phyloP scores from a whole-genome alignment of 2,888 invertebrate species.

The Melikaiella ostensackeni region DNA sequence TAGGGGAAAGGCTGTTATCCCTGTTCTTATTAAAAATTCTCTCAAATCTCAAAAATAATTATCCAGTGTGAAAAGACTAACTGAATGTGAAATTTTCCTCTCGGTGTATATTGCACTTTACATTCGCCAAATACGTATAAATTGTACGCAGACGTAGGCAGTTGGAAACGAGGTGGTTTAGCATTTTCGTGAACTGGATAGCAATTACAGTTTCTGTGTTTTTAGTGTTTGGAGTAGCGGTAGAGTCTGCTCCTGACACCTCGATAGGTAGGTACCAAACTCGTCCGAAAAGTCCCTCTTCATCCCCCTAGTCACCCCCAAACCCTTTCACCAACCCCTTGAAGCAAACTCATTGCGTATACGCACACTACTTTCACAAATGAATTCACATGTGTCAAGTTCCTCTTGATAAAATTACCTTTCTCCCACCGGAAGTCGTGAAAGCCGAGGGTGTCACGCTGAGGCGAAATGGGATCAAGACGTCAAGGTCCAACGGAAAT shows the following conservation, averaged over 20 bases:
- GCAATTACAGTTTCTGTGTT: constrained; percentile 68
- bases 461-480: constrained; percentile 52
- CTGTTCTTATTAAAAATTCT: too few species aligned
- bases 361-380: constrained; percentile 50
- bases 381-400: constrained; percentile 52
- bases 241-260: constrained; percentile 67
- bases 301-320: constrained; percentile 13
- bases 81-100: neutral
- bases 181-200: constrained; percentile 58
- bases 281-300: constrained; percentile 28
- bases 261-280: constrained; percentile 45
- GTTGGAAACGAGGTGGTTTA: constrained; percentile 38
- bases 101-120: constrained; percentile 47
- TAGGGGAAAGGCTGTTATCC: too few species aligned
- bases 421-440: constrained; percentile 49
- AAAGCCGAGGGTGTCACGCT: constrained; percentile 46
- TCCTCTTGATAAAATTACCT: constrained; percentile 56
- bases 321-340: constrained; percentile 43
- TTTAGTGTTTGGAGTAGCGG: constrained; percentile 59
- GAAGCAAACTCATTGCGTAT: constrained; percentile 27
- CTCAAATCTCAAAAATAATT: neutral
- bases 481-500: constrained; percentile 48
- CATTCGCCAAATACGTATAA: constrained; percentile 38
- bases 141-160: constrained; percentile 16
- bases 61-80: neutral